phyloP scores from a whole-genome alignment of 2,113 vertebrate genomes.

The Xyrauchen texanus region DNA sequence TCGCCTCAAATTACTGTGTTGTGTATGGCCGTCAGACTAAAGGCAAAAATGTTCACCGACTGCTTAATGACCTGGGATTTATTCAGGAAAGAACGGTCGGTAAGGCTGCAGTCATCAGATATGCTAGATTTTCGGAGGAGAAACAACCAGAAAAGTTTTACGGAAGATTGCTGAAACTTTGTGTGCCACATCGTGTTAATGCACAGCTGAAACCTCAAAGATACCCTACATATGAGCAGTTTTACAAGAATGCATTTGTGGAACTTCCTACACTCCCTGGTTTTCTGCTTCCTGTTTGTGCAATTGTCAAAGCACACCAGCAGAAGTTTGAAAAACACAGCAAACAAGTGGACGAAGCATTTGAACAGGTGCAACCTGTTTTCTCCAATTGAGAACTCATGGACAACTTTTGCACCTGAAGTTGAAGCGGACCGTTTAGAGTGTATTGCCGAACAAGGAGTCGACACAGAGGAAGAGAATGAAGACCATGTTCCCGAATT shows the following conservation, averaged over 20 bases:
- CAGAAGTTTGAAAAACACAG: background rate
- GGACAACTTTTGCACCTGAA: background rate
- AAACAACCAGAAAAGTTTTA: too few species aligned
- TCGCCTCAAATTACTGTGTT: background rate
- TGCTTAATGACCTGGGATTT: background rate
- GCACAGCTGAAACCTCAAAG: too few species aligned
- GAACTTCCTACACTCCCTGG: background rate
- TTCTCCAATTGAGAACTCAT: background rate
- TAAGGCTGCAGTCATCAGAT: background rate
- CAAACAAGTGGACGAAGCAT: background rate
- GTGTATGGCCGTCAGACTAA: background rate
- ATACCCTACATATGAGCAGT: background rate
- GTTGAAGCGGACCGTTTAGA: too few species aligned
- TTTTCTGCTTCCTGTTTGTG: background rate
- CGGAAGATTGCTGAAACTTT: too few species aligned
- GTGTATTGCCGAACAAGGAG: too few species aligned
- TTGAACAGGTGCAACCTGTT: too few species aligned
- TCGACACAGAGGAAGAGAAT: conserved; percentile 11
- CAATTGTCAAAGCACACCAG: background rate
- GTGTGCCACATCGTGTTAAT: too few species aligned
- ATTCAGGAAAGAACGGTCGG: background rate
- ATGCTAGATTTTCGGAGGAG: background rate
- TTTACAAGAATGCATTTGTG: too few species aligned
- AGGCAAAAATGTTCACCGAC: background rate
- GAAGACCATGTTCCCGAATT: conserved; percentile 8